Conservation (phyloP, 2,797 vertebrate species). For the Bradypus variegatus region DNA sequence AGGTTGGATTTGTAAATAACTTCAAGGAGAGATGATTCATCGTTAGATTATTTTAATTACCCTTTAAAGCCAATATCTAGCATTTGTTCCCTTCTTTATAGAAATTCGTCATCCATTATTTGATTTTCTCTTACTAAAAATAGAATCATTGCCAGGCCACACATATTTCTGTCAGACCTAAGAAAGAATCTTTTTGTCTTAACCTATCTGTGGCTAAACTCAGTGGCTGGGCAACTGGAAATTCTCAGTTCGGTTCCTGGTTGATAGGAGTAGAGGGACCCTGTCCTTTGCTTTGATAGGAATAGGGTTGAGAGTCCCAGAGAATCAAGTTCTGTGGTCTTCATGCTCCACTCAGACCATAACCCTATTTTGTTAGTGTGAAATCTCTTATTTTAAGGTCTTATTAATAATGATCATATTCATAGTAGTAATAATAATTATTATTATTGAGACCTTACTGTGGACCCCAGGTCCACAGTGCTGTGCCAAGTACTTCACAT, state of each 20-base stretch:
- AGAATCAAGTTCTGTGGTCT: background rate
- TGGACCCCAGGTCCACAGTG: background rate
- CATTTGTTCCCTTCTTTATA: background rate
- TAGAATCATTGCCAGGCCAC: background rate
- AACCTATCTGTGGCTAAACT: background rate
- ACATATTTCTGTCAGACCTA: background rate
- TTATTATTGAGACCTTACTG: background rate
- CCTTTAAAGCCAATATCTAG: conserved; percentile 2
- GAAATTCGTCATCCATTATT: background rate
- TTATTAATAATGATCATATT: background rate
- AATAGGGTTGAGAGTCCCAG: background rate
- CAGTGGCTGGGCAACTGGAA: background rate
- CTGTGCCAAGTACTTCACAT: background rate
- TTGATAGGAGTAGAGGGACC: background rate
- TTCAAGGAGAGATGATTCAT: background rate
- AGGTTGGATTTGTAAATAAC: background rate
- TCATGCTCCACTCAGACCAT: background rate
- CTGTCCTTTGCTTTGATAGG: background rate
- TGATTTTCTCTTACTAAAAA: conserved; percentile 28
- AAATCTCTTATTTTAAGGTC: background rate
- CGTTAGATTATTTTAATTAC: conserved; percentile 2
- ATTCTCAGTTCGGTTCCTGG: background rate
- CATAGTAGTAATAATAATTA: background rate
- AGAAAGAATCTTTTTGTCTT: conserved; percentile 1
- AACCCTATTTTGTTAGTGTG: background rate